Conservation (phyloP, 2,888 invertebrate genomes). For the Teinopalpus imperialis region DNA sequence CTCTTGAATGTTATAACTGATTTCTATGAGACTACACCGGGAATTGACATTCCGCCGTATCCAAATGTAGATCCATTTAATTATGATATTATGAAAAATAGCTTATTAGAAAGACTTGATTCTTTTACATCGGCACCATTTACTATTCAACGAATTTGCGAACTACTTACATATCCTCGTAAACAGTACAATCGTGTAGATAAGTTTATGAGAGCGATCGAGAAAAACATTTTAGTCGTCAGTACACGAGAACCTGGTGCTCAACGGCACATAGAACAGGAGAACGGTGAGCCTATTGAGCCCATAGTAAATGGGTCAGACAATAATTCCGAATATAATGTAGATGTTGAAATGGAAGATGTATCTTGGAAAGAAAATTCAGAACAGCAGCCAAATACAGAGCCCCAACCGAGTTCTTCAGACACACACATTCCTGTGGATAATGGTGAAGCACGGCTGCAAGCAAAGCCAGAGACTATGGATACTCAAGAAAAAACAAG, state of each 20-base stretch:
- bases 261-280: constrained; percentile 82
- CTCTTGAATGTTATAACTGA: constrained; percentile 92
- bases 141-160: constrained; percentile 97
- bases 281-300: constrained; percentile 85
- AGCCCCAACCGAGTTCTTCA: constrained; percentile 69
- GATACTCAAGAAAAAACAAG: constrained; percentile 52
- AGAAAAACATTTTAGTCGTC: constrained; percentile 96
- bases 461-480: constrained; percentile 70
- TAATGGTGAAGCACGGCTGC: constrained; percentile 65
- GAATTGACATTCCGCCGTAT: constrained; percentile 90
- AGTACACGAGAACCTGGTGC: constrained; percentile 87
- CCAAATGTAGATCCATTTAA: constrained; percentile 96
- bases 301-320: constrained; percentile 83
- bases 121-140: constrained; percentile 95
- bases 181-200: constrained; percentile 98
- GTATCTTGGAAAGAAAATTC: constrained; percentile 73
- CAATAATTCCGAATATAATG: constrained; percentile 77
- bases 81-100: constrained; percentile 93
- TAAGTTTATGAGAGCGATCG: constrained; percentile 98
- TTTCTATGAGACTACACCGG: constrained; percentile 90
- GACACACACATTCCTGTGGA: constrained; percentile 67
- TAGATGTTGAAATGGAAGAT: constrained; percentile 80
- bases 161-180: constrained; percentile 93
- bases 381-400: constrained; percentile 50
- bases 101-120: constrained; percentile 90